Conservation (phyloP, 2,888 invertebrate species). For the Conistra vaccinii region DNA sequence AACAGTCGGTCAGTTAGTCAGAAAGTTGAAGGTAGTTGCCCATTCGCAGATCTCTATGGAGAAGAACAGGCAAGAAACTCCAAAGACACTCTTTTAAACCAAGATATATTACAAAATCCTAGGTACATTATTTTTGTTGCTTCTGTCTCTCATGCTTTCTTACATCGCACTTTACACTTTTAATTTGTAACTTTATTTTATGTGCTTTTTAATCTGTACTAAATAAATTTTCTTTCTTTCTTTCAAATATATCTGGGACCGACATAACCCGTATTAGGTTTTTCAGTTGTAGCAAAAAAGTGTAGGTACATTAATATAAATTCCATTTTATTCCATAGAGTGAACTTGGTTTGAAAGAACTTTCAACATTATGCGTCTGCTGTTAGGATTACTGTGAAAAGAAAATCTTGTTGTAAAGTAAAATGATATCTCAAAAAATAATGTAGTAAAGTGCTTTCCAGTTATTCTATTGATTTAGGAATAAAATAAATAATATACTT, state of each 20-base stretch:
- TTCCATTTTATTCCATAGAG: constrained; percentile 25
- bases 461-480: neutral
- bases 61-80: too few relatives aligned
- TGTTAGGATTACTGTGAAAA: constrained; percentile 15
- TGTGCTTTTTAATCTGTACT: too few relatives aligned
- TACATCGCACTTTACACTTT: too few relatives aligned
- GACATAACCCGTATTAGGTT: neutral
- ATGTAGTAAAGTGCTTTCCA: neutral
- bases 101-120: too few relatives aligned
- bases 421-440: constrained; percentile 10
- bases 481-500: constrained; percentile 8
- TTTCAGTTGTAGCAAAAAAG: neutral
- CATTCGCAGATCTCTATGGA: too few relatives aligned
- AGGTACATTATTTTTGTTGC: too few relatives aligned
- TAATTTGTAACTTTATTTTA: too few relatives aligned
- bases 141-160: too few relatives aligned
- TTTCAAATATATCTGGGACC: neutral
- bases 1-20: too few relatives aligned
- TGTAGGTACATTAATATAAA: constrained; percentile 4
- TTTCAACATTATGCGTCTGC: constrained; percentile 34
- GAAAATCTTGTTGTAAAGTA: neutral
- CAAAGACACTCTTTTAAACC: too few relatives aligned
- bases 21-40: too few relatives aligned
- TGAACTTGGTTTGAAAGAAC: constrained; percentile 8
- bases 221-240: too few relatives aligned